Base-by-base conservation (phyloP, 2,888 invertebrate species). In the Lasioglossum calceatum region DNA sequence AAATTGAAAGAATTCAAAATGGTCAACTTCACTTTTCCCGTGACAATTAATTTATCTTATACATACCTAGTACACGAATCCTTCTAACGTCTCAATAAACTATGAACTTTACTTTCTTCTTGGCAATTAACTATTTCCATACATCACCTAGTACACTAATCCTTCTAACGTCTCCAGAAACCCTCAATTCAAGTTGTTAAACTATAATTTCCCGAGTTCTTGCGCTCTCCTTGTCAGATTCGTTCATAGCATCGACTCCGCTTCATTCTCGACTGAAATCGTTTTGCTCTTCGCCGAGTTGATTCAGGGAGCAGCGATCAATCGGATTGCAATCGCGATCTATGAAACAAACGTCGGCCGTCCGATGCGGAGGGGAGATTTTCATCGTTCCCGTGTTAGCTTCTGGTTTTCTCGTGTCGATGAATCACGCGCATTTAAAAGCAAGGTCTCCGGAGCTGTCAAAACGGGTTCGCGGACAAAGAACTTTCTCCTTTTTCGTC, bases 361-460 rank as follows among this genome's bases (percentile, higher is more conserved):
- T 10, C 16, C 8, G 47, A 5, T 27, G 5, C 23, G 2, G 1
- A n/a, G 16, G 0, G 8, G 27, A 39, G 19, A 70, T 39, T 50
- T 64, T 77, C 72, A 36, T 67, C 19, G 54, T 54, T 8, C 54
- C 4, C 12, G 61, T 27, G 73, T 42, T 16, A 72, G 36, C 16
- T 27, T 78, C 39, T 23, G 36, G n/a, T 16, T 47, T 5, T 23
- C 54, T 77, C 44, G 36, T 14, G 54, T n/a, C 44, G 50, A n/a
- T 85, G 86, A 78, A 75, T 86, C 86, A 76, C 19, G 39, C 23
- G 67, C 77, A 23, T 80, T 54, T 74, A 36, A 80, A 75, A 54
- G 85, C 54, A 61, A 67, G 80, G 74, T 64, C 77, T 75, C 64
- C 67, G 47, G 54, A 64, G 64, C 71, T 61, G 80, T 85, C 74